These are phyloP conservation scores for Eidolon dupreanum DNA, from an alignment of 2,797 vertebrate genomes.

Conservation along the genomic window DNA sequence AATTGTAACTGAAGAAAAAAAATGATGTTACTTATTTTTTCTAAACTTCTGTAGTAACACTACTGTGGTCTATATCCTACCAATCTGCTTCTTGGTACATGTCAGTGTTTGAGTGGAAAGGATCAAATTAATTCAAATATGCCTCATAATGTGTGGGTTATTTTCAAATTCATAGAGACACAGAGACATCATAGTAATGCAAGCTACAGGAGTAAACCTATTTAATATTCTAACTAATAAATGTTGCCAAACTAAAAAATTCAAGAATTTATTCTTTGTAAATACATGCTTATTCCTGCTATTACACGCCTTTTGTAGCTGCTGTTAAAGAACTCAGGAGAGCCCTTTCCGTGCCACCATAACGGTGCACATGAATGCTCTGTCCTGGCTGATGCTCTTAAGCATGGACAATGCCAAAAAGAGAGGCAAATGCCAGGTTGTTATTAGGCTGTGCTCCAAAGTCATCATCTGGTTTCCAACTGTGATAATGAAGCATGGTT, in stretches of 20 bases:
- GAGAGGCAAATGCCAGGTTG: too few relatives aligned
- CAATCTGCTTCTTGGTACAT: background rate
- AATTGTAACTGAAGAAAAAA: background rate
- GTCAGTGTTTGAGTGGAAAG: background rate
- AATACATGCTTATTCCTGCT: background rate
- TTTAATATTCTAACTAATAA: conserved; percentile 8
- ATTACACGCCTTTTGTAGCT: background rate
- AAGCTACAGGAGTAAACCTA: conserved; percentile 15
- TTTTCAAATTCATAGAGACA: conserved; percentile 38
- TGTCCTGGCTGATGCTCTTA: too few relatives aligned
- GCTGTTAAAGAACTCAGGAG: background rate
- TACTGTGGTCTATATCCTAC: background rate
- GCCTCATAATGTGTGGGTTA: background rate
- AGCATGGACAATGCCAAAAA: too few relatives aligned
- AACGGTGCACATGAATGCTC: too few relatives aligned
- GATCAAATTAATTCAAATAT: conserved; percentile 15
- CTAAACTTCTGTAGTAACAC: background rate
- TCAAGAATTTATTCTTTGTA: conserved; percentile 33
- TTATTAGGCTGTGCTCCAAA: too few relatives aligned
- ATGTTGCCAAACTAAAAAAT: background rate
- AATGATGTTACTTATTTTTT: background rate
- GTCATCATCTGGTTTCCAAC: too few relatives aligned
- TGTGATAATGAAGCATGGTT: too few relatives aligned
- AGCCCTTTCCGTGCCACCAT: background rate
- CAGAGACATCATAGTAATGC: background rate